These are phyloP conservation scores for Cervus canadensis DNA, from an alignment of 2,113 vertebrate species.

Conservation along the genomic window DNA sequence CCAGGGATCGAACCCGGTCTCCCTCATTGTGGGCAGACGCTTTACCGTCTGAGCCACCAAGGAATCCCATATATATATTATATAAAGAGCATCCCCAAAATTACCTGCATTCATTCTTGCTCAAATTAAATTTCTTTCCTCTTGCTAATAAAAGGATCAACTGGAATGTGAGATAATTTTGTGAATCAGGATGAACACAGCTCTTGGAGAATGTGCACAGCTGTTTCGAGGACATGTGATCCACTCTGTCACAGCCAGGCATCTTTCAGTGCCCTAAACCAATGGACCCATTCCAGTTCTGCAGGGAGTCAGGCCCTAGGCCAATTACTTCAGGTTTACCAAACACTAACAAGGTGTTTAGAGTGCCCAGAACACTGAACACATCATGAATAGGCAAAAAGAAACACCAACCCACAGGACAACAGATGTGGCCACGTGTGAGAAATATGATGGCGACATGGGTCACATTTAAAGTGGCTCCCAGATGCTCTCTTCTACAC, in stretches of 20 bases:
- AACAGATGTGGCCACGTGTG: background rate
- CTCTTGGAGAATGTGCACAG: background rate
- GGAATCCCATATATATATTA: background rate
- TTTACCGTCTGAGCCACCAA: too few species aligned
- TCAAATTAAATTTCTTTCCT: background rate
- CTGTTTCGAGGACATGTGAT: background rate
- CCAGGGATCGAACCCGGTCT: too few species aligned
- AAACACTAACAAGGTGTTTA: background rate
- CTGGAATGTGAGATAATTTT: background rate
- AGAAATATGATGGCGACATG: rapidly evolving
- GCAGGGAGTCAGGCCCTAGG: constrained; percentile 21
- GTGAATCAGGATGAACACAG: background rate
- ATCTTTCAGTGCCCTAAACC: background rate
- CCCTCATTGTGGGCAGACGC: too few species aligned
- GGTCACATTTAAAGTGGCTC: background rate
- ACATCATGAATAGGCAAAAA: background rate
- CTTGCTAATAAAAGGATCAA: background rate
- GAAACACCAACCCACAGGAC: background rate
- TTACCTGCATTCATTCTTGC: background rate
- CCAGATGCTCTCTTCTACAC: background rate
- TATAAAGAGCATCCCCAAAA: background rate
- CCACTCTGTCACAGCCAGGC: background rate
- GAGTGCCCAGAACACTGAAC: background rate
- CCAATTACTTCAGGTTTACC: constrained; percentile 12
- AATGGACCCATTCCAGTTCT: background rate